Evolutionary conservation across 2,797 vertebrate genomes (phyloP), one percentile per base, ranked within the genome.

Genomic region (Tapirus indicus): DNA sequence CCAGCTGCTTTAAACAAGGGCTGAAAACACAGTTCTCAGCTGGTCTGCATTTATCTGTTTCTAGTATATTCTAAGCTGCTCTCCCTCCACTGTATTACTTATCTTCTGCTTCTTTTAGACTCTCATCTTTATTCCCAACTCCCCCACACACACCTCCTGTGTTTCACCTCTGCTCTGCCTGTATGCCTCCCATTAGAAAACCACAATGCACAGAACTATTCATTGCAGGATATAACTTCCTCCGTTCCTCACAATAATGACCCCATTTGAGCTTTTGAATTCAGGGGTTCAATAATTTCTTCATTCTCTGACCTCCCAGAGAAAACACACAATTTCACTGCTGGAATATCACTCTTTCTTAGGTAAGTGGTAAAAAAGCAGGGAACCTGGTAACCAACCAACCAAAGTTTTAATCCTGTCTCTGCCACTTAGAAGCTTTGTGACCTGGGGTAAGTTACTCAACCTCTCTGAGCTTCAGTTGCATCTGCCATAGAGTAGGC

Each of bases 1-100:
- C 58, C 91, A 96, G 97, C 96, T 97, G 97, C 97, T 97, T 97
- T 87, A 96, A 77, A 60, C 86, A 32, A 32, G 92, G 38, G 83
- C 75, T 95, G 95, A 71, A 72, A 95, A 77, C 23, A 56, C 38
- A 4, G 9, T 71, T 20, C 27, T 69, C n/a, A 92, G 66, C 52
- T 6, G 77, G 49, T 69, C 56, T 58, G 94, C 80, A 29, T 82
- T 86, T 86, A 49, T 93, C 82, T 96, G 68, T 88, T 92, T 64
- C 0, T 9, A 14, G 32, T 13, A 6, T 82, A 35, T 93, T 91
- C 79, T 68, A 32, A 69, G 23, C 66, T 56, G 62, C 17, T 69
- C n/a, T 87, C 5, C 54, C 6, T 93, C 91, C 58, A n/a, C 79
- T 41, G 18, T 0, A 0, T 71, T 7, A 44, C 66, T 90, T 44